Conservation (phyloP, 2,888 invertebrate genomes). For the Volucella zonaria region DNA sequence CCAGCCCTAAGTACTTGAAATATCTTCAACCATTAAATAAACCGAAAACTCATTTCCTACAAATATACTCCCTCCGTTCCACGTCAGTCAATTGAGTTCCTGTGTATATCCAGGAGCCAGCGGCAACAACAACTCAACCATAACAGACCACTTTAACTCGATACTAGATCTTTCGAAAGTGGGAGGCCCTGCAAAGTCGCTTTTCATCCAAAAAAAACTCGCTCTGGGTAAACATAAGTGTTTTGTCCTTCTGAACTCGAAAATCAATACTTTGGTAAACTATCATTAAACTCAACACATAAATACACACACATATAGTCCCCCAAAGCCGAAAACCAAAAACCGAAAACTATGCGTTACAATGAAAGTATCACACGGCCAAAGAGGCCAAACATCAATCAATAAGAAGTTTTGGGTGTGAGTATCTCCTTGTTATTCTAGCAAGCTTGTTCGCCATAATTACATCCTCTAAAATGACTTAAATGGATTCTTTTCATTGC, state of each 20-base stretch:
- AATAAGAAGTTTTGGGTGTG: conserved; percentile 28
- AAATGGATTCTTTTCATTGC: conserved; percentile 67
- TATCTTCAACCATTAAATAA: conserved; percentile 29
- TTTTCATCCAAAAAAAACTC: conserved; percentile 36
- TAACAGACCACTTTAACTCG: conserved; percentile 56
- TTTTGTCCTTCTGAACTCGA: conserved; percentile 26
- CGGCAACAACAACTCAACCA: conserved; percentile 15
- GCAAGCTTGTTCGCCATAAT: conserved; percentile 73
- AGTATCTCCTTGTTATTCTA: conserved; percentile 61
- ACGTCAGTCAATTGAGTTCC: conserved; percentile 32
- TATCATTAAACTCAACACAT: conserved; percentile 53
- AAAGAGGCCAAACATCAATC: conserved; percentile 59
- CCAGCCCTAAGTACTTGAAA: neutral
- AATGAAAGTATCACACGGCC: conserved; percentile 67
- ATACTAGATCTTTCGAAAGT: conserved; percentile 46
- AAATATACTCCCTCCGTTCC: conserved; percentile 10
- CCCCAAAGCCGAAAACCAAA: neutral
- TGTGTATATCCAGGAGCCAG: conserved; percentile 3
- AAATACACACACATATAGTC: conserved; percentile 26
- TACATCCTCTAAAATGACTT: conserved; percentile 68
- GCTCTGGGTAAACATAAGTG: conserved; percentile 45
- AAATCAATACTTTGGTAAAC: conserved; percentile 69
- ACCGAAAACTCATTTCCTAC: conserved; percentile 32
- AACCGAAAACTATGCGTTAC: conserved; percentile 48
- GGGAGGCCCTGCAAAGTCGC: conserved; percentile 65